Evolutionary conservation across 2,797 vertebrate species (phyloP), one percentile per base, ranked within the genome.

Genomic region (Pitangus sulphuratus): DNA sequence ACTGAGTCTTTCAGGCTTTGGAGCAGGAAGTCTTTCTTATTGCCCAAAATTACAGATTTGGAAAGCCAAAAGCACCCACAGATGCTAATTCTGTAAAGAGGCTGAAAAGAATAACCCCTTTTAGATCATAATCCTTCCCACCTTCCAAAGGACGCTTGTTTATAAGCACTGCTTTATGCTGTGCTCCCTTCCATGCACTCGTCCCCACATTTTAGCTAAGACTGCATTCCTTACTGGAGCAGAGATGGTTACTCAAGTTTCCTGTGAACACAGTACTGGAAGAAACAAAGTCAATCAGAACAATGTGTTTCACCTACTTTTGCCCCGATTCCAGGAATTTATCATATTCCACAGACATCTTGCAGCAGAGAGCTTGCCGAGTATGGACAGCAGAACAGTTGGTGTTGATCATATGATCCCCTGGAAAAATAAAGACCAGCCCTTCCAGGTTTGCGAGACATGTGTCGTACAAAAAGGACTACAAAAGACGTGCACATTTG

Each of bases 271-370:
- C 19, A 48, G 45, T 33, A 47, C 25, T 53, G 66, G 57, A 60
- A 61, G 30, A 79, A 91, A 51, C 69, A 25, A 47, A 69, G 64
- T 89, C 79, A 88, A 53, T 70, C 39, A 28, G 61, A 96, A 92
- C 58, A 94, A 70, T 1, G 9, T 44, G 65, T 80, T 87, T 91
- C 74, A 97, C 98, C 94, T 98, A 99, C 99, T 99, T 99, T 89
- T 98, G 99, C 89, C 99, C 98, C 2, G 99, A 99, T 96, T 99
- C 98, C 9, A 99, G 98, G 97, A 99, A 99, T 91, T 99, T 99
- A 97, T 99, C 99, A 1, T 99, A 99, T 91, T 99, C 99, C 95
- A 99, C 99, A 4, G 99, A 99, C 99, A 99, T 99, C 98, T 99
- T 99, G 97, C 99, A 99, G 97, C 99, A 99, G 47, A 99, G 98